phyloP scores from a whole-genome alignment of 1,140 invertebrate genomes.

The Dufourea novaeangliae region DNA sequence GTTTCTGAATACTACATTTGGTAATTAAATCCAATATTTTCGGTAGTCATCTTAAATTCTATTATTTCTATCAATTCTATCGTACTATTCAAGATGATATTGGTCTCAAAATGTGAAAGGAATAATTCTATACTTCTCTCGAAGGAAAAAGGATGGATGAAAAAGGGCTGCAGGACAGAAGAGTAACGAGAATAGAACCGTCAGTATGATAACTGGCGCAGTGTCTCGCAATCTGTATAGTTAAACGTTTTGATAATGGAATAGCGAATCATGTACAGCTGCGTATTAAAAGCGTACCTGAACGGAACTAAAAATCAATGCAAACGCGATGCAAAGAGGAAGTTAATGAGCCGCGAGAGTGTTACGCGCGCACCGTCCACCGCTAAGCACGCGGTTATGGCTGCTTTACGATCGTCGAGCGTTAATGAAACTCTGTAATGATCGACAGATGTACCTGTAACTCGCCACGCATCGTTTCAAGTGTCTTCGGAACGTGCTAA shows the following conservation, averaged over 20 bases:
- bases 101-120: too few relatives aligned
- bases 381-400: neutral
- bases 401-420: neutral
- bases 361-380: neutral
- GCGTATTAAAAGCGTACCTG: neutral
- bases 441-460: neutral
- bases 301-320: slow-evolving; percentile 22
- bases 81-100: too few relatives aligned
- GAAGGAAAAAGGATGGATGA: too few relatives aligned
- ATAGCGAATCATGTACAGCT: neutral
- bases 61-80: too few relatives aligned
- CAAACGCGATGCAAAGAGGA: slow-evolving; percentile 28
- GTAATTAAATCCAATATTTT: too few relatives aligned
- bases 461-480: neutral
- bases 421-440: slow-evolving; percentile 16
- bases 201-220: neutral
- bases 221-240: neutral
- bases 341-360: slow-evolving; percentile 12
- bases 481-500: neutral
- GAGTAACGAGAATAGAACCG: neutral
- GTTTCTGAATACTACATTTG: too few relatives aligned
- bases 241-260: neutral
- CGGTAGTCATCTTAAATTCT: too few relatives aligned
- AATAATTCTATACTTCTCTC: too few relatives aligned
- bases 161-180: too few relatives aligned